phyloP scores from a whole-genome alignment of 2,113 vertebrate genomes.

The Pterocles gutturalis region DNA sequence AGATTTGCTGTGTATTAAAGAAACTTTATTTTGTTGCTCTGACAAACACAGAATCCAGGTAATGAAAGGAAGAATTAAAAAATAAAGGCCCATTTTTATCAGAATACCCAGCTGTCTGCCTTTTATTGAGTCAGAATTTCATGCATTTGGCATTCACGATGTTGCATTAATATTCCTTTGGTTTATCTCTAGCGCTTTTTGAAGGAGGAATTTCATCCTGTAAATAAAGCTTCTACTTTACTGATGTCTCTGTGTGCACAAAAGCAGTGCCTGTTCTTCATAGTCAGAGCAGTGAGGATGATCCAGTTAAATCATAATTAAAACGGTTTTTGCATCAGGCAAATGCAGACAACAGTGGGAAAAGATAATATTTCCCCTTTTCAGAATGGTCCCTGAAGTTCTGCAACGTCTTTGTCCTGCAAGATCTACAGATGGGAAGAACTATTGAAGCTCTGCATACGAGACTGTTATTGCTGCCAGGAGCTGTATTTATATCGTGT shows the following conservation, averaged over 20 bases:
- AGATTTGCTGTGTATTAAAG: background rate
- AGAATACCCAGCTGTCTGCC: constrained; percentile 43
- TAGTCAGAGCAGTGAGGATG: background rate
- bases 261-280: background rate
- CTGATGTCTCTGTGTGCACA: background rate
- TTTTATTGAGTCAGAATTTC: constrained; percentile 52
- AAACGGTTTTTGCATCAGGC: background rate
- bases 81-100: constrained; percentile 65
- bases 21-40: constrained; percentile 16
- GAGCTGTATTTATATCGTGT: background rate
- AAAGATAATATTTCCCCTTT: background rate
- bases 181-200: constrained; percentile 20
- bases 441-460: background rate
- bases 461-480: background rate
- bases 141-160: background rate
- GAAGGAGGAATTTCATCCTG: constrained; percentile 1
- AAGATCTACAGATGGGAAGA: background rate
- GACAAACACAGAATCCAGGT: constrained; percentile 33
- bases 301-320: background rate
- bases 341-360: background rate
- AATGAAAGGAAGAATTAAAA: constrained; percentile 27
- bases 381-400: constrained; percentile 2
- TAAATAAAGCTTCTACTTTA: constrained; percentile 1
- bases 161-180: constrained; percentile 21
- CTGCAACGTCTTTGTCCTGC: background rate